Evolutionary conservation across 1,140 invertebrate genomes (phyloP), one percentile per base, ranked within the genome.

Genomic region (Ceratosolen fusciceps): DNA sequence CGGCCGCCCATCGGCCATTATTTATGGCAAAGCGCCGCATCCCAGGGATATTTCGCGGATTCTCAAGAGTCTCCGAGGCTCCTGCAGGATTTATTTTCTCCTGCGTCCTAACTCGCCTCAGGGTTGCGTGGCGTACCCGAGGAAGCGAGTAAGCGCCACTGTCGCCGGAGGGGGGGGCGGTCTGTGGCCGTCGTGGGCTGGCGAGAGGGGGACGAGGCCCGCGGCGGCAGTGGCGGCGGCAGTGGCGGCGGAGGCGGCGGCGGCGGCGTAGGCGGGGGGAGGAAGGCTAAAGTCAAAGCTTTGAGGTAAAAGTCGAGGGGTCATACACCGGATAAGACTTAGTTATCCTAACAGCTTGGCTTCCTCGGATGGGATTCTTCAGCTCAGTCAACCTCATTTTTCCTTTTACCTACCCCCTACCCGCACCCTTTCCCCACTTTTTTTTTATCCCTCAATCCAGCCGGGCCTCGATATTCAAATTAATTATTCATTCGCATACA

Each of bases 11-110:
- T 21, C 47, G 34, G 26, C 80, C 76, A 82, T 84, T 84, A 85
- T 83, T 85, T 82, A 81, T 47, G 47, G 65, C 24, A 74, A 76
- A 75, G 79, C 56, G 77, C 52, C 56, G 77, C 52, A 77, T 52
- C 49, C 43, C 43, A 47, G 70, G 77, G 39, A 74, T 79, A 67
- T 70, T 43, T 60, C 68, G 67, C 68, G 76, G 56, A 78, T 78
- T 78, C 76, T 62, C 68, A 72, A 78, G 75, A 71, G 67, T 19
- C 52, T 77, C 24, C n/a, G 21, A 5, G 47, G 21, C 74, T 62
- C 62, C 58, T 77, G 65, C 26, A 29, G 14, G 12, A 8, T 47
- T 21, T 21, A 21, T 29, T 58, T 19, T 19, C 26, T 29, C 54
- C 72, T 7, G 5, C 39, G 14, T 47, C 43, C 29, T 62, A 21